phyloP scores from a whole-genome alignment of 2,113 vertebrate genomes.

The Scalopus aquaticus region DNA sequence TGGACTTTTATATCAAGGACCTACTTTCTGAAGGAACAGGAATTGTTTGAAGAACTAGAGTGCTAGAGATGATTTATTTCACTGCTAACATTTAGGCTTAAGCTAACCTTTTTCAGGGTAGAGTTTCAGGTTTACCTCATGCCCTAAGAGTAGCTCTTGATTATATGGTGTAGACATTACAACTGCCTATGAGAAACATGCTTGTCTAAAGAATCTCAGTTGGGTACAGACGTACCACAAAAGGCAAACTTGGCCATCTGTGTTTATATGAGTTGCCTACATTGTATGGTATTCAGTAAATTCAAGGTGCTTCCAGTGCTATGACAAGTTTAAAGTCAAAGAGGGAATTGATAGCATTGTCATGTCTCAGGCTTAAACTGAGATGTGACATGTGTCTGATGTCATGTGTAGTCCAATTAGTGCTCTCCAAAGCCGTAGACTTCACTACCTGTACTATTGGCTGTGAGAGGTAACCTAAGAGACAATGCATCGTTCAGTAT shows the following conservation, averaged over 20 bases:
- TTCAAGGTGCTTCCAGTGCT: background rate
- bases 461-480: background rate
- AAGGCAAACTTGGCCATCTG: background rate
- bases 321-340: background rate
- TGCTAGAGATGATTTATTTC: background rate
- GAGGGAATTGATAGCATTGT: background rate
- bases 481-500: background rate
- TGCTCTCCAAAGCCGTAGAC: background rate
- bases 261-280: constrained; percentile 14
- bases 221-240: background rate
- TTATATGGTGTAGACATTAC: too few relatives aligned
- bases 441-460: background rate
- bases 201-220: background rate
- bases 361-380: background rate
- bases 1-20: background rate
- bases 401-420: background rate
- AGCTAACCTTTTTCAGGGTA: too few relatives aligned
- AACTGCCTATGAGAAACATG: too few relatives aligned
- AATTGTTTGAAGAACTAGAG: background rate
- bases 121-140: too few relatives aligned
- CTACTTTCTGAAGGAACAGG: background rate
- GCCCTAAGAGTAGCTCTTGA: too few relatives aligned
- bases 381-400: too few relatives aligned
- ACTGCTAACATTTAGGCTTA: background rate
- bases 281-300: background rate